These are phyloP conservation scores for Gasterosteus nipponicus DNA, from an alignment of 2,113 vertebrate genomes.

Conservation along the genomic window DNA sequence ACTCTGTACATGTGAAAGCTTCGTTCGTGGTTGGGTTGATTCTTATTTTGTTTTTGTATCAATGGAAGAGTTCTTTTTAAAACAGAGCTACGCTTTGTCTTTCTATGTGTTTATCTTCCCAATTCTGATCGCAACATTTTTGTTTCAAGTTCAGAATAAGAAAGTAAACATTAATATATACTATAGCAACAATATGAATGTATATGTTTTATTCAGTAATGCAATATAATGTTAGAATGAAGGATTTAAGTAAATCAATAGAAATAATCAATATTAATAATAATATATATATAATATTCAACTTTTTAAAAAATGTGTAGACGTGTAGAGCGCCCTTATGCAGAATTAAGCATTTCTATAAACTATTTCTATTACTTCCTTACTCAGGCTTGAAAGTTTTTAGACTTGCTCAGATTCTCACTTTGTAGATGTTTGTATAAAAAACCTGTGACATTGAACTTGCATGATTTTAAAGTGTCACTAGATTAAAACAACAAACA, in stretches of 20 bases:
- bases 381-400: constrained; percentile 8
- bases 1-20: neutral
- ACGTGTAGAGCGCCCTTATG: neutral
- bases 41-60: neutral
- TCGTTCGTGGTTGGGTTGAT: neutral
- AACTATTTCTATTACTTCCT: neutral
- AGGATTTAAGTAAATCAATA: neutral
- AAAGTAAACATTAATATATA: neutral
- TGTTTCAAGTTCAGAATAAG: neutral
- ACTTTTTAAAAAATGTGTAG: neutral
- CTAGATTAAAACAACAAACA: neutral
- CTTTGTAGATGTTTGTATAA: constrained; percentile 23
- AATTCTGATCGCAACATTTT: neutral
- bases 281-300: neutral
- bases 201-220: neutral
- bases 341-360: neutral
- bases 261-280: neutral
- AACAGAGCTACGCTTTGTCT: neutral
- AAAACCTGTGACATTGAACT: constrained; percentile 4
- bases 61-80: neutral
- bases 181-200: neutral
- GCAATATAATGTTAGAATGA: neutral
- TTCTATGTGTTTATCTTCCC: neutral
- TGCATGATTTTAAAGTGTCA: constrained; percentile 21
- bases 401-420: constrained; percentile 1